Base-by-base conservation (phyloP, 1,140 invertebrate species). In the Tenebrio molitor region DNA sequence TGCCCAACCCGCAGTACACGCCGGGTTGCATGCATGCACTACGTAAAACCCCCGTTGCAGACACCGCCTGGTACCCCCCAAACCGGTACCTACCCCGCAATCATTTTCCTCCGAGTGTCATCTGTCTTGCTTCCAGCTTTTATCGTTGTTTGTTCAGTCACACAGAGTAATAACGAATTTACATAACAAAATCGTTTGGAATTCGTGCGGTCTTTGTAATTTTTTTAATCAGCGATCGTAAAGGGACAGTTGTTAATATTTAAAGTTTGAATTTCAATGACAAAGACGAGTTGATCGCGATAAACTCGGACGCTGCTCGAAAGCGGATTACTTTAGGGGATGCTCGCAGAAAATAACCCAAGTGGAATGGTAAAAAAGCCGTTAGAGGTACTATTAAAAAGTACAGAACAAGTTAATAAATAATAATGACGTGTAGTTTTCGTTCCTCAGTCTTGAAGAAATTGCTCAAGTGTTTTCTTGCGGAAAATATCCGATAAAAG, bases 401-500 rank as follows among this genome's bases (percentile, higher is more conserved):
- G n/a, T n/a, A n/a, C n/a, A n/a, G n/a, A n/a, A 58, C 50, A 58
- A 58, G 50, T 58, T 58, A 29, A 58, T 58, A 58, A 58, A 58
- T 58, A 58, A 58, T 58, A 58, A 58, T 29, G 23, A 29, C 23
- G 50, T 58, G 29, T 14, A 29, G 50, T 50, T 58, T 58, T 58
- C 23, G 7, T 58, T 23, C 21, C 12, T 10, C 23, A 58, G 21
- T 58, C 23, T 58, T 58, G 19, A 58, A 58, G 50, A 58, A 58
- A 58, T 58, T 58, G 50, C 50, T 58, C 50, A 65, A 42, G 39
- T 42, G 64, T 66, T 44, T 71, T 74, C 69, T 74, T 29, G 69
- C 53, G 66, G 72, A 74, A 76, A 76, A 76, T 76, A 70, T 76
- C 72, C 58, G 69, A 74, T 72, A 70, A 65, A 58, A 66, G 69